Evolutionary conservation across 2,888 invertebrate genomes (phyloP), one percentile per base, ranked within the genome.

Genomic region (Meloe dianella): DNA sequence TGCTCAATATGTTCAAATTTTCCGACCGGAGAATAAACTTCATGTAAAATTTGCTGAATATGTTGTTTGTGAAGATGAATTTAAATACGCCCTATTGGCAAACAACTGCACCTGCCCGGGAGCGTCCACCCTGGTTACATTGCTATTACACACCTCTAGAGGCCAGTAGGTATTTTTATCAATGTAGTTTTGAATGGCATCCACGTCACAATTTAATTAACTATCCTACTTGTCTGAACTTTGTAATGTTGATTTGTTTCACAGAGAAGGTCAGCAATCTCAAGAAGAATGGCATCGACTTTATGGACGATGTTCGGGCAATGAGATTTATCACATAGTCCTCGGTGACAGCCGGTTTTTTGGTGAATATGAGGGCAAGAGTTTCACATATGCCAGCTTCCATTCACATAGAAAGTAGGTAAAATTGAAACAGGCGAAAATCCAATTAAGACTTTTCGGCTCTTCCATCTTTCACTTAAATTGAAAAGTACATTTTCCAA

Each of bases 1-100:
- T 71, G 95, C 97, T 27, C 98, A 98, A 85, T 98, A 98, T 84
- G 97, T 98, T 73, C 98, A 98, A 86, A 97, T 98, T 79, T 98
- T 98, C 87, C 89, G 97, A 79, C 97, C 98, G 63, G 98, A 98
- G 85, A 98, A 98, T 84, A 98, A 98, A 82, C 89, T 98, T 76
- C 98, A 98, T 85, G 98, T 98, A 58, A 97, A 98, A 85, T 98
- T 98, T 85, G 98, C 98, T 51, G 98, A 98, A 83, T 97, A 95
- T 84, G 96, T 98, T 17, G 98, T 98, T 38, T 98, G 98, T 85
- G 98, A 98, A 84, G 98, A 98, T 83, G 98, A 98, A 85, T 97
- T 98, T 86, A 98, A 98, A 85, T 98, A 98, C 83, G 98, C 98
- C 24, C 88, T 98, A 67, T 86, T 98, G 74, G 98, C 98, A 70